Evolutionary conservation across 2,797 vertebrate species (phyloP), one percentile per base, ranked within the genome.

Genomic region (Coracias cyanogaster): DNA sequence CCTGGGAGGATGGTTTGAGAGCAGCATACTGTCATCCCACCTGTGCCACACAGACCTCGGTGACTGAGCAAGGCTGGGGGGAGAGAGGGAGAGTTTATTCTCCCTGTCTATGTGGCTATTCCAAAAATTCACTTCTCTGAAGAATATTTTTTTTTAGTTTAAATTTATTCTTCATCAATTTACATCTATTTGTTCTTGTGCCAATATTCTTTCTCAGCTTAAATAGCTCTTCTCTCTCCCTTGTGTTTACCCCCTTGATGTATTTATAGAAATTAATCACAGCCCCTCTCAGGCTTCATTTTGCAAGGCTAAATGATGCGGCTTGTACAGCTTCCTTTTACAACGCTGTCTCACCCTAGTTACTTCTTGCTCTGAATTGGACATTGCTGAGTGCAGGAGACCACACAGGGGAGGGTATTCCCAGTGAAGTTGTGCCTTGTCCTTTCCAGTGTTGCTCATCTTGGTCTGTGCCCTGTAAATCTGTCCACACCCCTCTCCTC

Each of bases 221-320:
- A 93, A 95, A 94, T 65, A 95, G 82, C 91, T 94, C 76, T 81
- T 94, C n/a, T 91, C 19, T 93, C 57, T 95, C 90, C 89, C 91
- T 81, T 82, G 79, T 96, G 91, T 95, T 93, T 96, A 93, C 94
- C 85, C 93, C 80, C 72, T 93, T 96, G 87, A 95, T 95, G 93
- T 96, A 94, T 95, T 96, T 94, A 94, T 93, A 95, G 95, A 78
- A 95, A 90, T 94, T 94, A 90, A 95, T 93, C 74, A 74, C 52
- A 86, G 45, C 61, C 87, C 91, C 76, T 93, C 93, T 90, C 91
- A 86, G 64, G 31, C 82, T 93, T 83, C 67, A 20, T 88, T 96
- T 77, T 88, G 37, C 64, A 78, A 60, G 76, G 72, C 69, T 92
- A 82, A 85, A 81, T 49, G 82, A 78, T 67, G 67, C 79, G 60